Conservation (phyloP, 2,113 vertebrate genomes). For the Athene cunicularia region DNA sequence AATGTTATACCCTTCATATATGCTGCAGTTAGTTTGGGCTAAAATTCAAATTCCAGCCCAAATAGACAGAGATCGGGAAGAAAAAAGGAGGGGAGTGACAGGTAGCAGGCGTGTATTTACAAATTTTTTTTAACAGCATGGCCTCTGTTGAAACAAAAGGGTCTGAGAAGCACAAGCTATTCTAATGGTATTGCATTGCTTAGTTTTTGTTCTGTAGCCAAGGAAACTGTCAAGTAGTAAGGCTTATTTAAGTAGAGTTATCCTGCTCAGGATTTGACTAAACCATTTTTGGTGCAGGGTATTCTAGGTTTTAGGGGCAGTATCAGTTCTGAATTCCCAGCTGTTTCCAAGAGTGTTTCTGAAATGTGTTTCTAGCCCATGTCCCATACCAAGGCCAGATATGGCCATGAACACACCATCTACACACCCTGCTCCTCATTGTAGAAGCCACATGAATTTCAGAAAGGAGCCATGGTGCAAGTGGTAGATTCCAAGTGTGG, state of each 20-base stretch:
- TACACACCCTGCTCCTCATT: background rate
- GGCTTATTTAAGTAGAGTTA: background rate
- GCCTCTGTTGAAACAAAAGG: background rate
- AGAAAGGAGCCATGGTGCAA: background rate
- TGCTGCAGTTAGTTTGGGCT: background rate
- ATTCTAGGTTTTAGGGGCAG: background rate
- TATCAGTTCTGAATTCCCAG: background rate
- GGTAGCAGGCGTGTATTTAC: background rate
- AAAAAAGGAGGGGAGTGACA: fast-evolving
- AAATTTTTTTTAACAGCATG: background rate
- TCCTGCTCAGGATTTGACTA: background rate
- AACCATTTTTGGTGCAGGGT: background rate
- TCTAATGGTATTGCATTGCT: background rate
- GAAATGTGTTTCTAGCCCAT: background rate
- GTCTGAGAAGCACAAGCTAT: background rate
- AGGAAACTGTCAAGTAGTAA: background rate
- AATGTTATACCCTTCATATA: background rate
- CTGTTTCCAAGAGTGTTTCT: background rate
- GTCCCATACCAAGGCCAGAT: background rate
- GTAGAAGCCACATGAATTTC: background rate
- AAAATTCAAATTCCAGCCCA: background rate
- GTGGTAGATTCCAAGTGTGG: background rate
- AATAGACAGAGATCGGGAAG: background rate
- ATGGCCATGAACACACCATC: too few species aligned
- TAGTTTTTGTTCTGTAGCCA: background rate